Evolutionary conservation across 1,140 invertebrate genomes (phyloP).

Genomic region (Nebria ingens): DNA sequence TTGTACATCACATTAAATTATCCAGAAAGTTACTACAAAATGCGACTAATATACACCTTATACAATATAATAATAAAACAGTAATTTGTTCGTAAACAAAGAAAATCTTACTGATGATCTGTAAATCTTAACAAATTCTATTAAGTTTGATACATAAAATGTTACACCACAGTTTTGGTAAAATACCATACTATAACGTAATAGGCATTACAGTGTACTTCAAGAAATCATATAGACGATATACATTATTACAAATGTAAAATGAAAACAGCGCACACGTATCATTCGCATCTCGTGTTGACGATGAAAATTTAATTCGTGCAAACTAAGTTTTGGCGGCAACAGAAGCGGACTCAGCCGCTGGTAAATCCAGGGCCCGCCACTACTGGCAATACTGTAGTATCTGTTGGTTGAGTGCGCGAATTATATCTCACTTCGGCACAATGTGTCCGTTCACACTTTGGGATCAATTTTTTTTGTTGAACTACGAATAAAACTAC

Average conservation of each 20-base stretch:
- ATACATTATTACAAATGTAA: constrained; percentile 13
- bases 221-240: constrained; percentile 7
- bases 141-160: background rate
- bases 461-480: background rate
- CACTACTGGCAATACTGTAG: too few relatives aligned
- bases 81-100: constrained; percentile 20
- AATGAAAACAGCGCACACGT: constrained; percentile 11
- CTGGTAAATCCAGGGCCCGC: too few relatives aligned
- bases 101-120: constrained; percentile 14
- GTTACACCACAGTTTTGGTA: constrained; percentile 26
- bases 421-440: background rate
- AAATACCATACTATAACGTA: constrained; percentile 34
- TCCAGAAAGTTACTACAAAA: background rate
- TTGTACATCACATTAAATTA: constrained; percentile 15
- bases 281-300: background rate
- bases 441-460: background rate
- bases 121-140: background rate
- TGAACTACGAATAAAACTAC: too few relatives aligned
- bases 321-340: constrained; percentile 10
- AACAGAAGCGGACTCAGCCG: constrained; percentile 1
- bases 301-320: background rate
- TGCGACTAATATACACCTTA: constrained; percentile 16
- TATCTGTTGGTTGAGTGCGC: too few relatives aligned
- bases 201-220: constrained; percentile 31
- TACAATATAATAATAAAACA: constrained; percentile 19